phyloP scores from a whole-genome alignment of 2,888 invertebrate genomes.

The Drosophila colorata region DNA sequence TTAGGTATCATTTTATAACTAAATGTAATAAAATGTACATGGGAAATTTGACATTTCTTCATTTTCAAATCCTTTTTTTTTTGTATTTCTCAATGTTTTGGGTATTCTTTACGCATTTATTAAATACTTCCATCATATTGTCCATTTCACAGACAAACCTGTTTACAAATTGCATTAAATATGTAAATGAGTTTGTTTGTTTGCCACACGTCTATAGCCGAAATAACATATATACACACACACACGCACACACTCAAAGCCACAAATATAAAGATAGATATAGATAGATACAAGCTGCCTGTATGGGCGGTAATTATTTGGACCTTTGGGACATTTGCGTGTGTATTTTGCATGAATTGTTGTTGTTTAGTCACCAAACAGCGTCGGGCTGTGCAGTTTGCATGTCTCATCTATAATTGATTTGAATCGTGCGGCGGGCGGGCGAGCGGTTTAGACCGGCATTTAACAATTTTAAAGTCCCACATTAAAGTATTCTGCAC shows the following conservation, averaged over 20 bases:
- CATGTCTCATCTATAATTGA: conserved; percentile 73
- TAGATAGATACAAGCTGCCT: conserved; percentile 20
- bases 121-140: conserved; percentile 60
- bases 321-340: conserved; percentile 63
- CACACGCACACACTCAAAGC: background rate
- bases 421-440: conserved; percentile 38
- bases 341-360: conserved; percentile 65
- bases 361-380: conserved; percentile 39
- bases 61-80: background rate
- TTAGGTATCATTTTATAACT: too few relatives aligned
- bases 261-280: conserved; percentile 1
- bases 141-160: conserved; percentile 37
- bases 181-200: conserved; percentile 78
- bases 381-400: conserved; percentile 42
- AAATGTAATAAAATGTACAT: background rate
- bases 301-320: conserved; percentile 63
- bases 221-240: conserved; percentile 11
- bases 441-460: conserved; percentile 5
- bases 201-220: conserved; percentile 42
- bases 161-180: conserved; percentile 77
- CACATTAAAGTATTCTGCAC: conserved; percentile 37
- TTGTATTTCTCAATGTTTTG: too few relatives aligned
- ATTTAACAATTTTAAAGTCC: conserved; percentile 25
- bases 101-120: conserved; percentile 9
- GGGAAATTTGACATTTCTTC: background rate